Conservation (phyloP, 1,140 invertebrate species). For the Centruroides sculpturatus region DNA sequence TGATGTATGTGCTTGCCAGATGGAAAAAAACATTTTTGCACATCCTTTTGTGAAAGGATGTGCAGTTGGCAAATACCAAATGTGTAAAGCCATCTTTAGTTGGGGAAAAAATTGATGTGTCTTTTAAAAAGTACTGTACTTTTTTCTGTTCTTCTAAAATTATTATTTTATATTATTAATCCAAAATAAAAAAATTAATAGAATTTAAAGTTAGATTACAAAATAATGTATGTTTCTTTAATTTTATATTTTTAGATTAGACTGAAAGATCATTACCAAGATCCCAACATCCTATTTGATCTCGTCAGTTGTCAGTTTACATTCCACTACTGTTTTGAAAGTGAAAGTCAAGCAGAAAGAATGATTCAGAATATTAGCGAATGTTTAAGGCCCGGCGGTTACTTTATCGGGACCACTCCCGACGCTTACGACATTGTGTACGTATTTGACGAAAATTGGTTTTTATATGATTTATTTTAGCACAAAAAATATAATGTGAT, state of each 20-base stretch:
- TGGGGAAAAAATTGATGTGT: too few relatives aligned
- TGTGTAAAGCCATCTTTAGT: too few relatives aligned
- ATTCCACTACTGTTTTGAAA: conserved; percentile 69
- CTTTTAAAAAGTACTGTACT: background rate
- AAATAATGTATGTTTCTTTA: background rate
- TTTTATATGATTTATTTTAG: too few relatives aligned
- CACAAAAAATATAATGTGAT: too few relatives aligned
- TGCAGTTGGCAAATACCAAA: too few relatives aligned
- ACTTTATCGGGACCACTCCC: conserved; percentile 92
- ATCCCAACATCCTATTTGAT: conserved; percentile 64
- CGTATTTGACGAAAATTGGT: conserved; percentile 19
- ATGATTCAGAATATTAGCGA: conserved; percentile 89
- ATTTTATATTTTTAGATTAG: conserved; percentile 35
- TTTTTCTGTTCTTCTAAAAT: background rate
- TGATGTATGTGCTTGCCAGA: too few relatives aligned
- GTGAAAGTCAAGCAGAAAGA: conserved; percentile 69
- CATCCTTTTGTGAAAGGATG: too few relatives aligned
- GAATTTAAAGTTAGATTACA: conserved; percentile 2
- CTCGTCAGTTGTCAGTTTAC: conserved; percentile 95
- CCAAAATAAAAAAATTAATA: background rate
- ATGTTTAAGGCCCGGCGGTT: conserved; percentile 71
- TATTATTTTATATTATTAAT: background rate
- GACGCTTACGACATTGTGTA: conserved; percentile 82
- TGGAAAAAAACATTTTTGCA: too few relatives aligned
- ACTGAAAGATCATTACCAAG: conserved; percentile 50